Conservation (phyloP, 2,888 invertebrate species). For the Acrocyrtus sp. region DNA sequence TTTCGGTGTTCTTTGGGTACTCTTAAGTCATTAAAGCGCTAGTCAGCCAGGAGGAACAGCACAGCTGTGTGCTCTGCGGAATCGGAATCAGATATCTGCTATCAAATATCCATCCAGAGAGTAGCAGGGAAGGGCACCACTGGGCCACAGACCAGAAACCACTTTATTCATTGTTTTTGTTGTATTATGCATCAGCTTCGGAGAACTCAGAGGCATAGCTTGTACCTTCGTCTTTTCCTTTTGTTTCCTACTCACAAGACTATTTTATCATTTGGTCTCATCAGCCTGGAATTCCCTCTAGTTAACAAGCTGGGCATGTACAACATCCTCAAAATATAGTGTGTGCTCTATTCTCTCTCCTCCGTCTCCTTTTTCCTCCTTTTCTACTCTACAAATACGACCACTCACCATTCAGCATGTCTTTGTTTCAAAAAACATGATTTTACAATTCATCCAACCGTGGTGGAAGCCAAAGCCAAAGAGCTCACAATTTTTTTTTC, state of each 20-base stretch:
- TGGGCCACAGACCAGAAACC: conserved; percentile 44
- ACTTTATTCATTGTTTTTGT: conserved; percentile 43
- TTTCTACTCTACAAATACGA: no score
- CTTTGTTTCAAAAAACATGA: conserved; percentile 3
- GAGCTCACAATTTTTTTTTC: conserved; percentile 23
- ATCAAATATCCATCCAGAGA: conserved; percentile 42
- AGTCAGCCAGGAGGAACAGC: no score
- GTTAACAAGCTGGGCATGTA: conserved; percentile 33
- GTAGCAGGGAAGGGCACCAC: conserved; percentile 14
- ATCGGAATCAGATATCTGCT: conserved; percentile 41
- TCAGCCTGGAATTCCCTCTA: conserved; percentile 11
- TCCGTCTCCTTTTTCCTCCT: no score
- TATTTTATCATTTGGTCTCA: no score
- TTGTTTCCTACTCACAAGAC: not conserved
- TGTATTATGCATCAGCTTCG: not conserved
- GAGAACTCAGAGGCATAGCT: no score
- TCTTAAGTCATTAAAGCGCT: no score
- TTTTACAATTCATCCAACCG: conserved; percentile 12
- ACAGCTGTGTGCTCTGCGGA: not conserved
- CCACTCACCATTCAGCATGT: not conserved
- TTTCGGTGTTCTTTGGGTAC: no score
- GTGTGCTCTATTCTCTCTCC: no score
- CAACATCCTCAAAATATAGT: no score
- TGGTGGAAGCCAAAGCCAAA: not conserved
- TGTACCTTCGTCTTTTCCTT: not conserved